Conservation (phyloP, 2,113 vertebrate genomes). For the Sporophila hypoxantha region DNA sequence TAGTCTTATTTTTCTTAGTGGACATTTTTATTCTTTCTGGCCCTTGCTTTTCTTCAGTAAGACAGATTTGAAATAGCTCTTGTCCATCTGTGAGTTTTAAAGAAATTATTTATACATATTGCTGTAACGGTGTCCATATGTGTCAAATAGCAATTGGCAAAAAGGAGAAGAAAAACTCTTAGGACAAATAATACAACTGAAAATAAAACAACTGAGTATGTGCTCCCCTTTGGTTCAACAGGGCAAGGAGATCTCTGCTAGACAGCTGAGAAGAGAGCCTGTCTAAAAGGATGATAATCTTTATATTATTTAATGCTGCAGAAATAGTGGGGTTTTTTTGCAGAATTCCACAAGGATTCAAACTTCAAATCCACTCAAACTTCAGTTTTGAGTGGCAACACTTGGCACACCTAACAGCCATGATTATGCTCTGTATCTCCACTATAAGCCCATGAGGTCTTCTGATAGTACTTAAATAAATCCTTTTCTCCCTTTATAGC, state of each 20-base stretch:
- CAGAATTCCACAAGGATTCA: neutral
- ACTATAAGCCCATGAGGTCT: neutral
- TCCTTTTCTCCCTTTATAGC: neutral
- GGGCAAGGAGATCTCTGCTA: neutral
- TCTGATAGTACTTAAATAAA: neutral
- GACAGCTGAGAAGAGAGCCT: neutral
- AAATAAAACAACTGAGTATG: neutral
- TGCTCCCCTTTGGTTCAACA: neutral
- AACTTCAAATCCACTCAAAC: too few relatives aligned
- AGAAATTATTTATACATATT: neutral
- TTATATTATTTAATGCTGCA: neutral
- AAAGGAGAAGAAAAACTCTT: neutral
- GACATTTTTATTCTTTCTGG: neutral
- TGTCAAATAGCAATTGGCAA: neutral
- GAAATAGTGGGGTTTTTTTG: neutral
- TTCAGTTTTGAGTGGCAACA: neutral
- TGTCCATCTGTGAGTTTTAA: neutral
- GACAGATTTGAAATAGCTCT: neutral
- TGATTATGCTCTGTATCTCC: neutral
- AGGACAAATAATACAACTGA: neutral
- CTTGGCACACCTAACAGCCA: neutral
- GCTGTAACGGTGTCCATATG: accelerated
- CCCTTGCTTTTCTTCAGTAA: neutral
- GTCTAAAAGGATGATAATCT: neutral
- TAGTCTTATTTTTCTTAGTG: neutral